Evolutionary conservation across 2,888 invertebrate genomes (phyloP).

Genomic region (Brassicogethes aeneus): DNA sequence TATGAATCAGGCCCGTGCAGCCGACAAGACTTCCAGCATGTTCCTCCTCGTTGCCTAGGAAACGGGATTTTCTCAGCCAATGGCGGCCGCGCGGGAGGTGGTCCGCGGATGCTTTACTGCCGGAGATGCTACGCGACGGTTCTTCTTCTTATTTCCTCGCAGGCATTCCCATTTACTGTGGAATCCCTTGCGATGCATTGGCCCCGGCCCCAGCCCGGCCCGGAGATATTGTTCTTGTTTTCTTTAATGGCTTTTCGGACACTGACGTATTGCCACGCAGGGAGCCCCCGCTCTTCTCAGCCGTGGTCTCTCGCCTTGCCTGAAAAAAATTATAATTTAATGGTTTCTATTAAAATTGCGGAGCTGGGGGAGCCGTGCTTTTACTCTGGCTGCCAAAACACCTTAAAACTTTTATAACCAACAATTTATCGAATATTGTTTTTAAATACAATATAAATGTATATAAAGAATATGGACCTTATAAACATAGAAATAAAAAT

Average conservation of each 20-base stretch:
- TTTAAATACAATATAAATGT: too few species aligned
- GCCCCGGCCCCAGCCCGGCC: constrained; percentile 30
- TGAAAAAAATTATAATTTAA: constrained; percentile 9
- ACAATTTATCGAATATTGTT: too few species aligned
- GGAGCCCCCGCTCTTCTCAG: too few species aligned
- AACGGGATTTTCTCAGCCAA: constrained; percentile 38
- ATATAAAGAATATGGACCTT: too few species aligned
- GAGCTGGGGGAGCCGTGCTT: neutral
- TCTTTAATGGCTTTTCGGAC: constrained; percentile 36
- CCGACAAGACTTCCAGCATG: constrained; percentile 33
- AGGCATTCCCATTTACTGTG: constrained; percentile 36
- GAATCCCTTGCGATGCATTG: constrained; percentile 39
- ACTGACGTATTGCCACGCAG: constrained; percentile 30
- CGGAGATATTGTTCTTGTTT: constrained; percentile 38
- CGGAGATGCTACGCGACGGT: neutral
- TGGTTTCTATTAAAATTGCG: constrained; percentile 5
- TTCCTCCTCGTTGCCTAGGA: constrained; percentile 40
- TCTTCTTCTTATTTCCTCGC: constrained; percentile 31
- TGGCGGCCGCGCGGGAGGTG: constrained; percentile 36
- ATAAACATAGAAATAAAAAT: too few species aligned
- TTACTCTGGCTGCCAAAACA: neutral
- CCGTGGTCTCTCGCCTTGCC: constrained; percentile 9
- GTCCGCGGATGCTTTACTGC: constrained; percentile 36
- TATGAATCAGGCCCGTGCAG: constrained; percentile 36
- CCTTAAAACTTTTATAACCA: too few species aligned